Evolutionary conservation across 2,797 vertebrate genomes (phyloP).

Genomic region (Enteromius trimaculatus): DNA sequence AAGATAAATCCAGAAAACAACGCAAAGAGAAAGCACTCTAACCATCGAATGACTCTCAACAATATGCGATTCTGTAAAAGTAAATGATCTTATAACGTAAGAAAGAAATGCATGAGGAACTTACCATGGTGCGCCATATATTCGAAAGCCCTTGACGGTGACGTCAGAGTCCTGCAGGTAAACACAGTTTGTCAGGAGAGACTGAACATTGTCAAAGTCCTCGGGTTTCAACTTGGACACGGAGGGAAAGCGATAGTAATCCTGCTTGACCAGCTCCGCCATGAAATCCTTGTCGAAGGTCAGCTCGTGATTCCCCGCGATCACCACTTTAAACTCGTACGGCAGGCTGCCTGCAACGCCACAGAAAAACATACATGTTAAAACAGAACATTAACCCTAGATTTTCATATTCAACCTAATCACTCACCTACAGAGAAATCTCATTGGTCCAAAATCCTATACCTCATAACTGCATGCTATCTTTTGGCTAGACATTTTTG

Average conservation of each 20-base stretch:
- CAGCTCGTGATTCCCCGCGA: slow-evolving; percentile 98
- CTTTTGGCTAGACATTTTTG: background rate
- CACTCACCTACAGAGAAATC: background rate
- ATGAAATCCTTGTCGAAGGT: slow-evolving; percentile 99
- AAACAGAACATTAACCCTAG: background rate
- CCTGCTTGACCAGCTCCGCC: slow-evolving; percentile 99
- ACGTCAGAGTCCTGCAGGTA: slow-evolving; percentile 99
- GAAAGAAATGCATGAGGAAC: slow-evolving; percentile 51
- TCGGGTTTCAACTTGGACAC: slow-evolving; percentile 99
- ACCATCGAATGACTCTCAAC: background rate
- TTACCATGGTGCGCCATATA: slow-evolving; percentile 98
- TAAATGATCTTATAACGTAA: background rate
- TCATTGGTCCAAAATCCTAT: background rate
- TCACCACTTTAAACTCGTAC: slow-evolving; percentile 98
- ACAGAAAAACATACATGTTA: background rate
- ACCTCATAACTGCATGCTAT: background rate
- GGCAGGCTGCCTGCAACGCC: slow-evolving; percentile 86
- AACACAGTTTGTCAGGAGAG: slow-evolving; percentile 98
- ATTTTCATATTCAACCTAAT: background rate
- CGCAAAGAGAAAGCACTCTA: background rate
- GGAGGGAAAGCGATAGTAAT: slow-evolving; percentile 99
- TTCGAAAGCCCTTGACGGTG: slow-evolving; percentile 97
- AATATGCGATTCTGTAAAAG: background rate
- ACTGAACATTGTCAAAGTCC: slow-evolving; percentile 99
- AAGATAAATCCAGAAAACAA: background rate